phyloP scores from a whole-genome alignment of 2,888 invertebrate genomes.

The Scelioninae gen. 1 region DNA sequence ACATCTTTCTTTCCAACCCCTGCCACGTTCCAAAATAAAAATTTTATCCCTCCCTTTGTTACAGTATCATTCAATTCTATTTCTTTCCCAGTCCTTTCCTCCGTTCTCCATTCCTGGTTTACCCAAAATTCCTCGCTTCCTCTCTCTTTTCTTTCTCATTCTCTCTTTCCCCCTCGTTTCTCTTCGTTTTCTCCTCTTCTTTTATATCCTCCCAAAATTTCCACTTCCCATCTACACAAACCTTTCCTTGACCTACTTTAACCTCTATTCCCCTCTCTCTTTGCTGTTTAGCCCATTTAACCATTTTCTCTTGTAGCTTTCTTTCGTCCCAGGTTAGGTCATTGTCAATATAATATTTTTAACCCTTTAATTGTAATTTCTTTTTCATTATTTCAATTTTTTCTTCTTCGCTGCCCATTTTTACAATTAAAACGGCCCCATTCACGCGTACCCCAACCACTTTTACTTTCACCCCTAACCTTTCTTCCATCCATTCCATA shows the following conservation, averaged over 20 bases:
- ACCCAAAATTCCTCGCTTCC: constrained; percentile 11
- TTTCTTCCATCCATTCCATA: constrained; percentile 15
- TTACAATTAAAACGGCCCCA: constrained; percentile 8
- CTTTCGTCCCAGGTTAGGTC: constrained; percentile 30
- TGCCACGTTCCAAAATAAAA: too few species aligned
- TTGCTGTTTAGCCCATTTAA: constrained; percentile 15
- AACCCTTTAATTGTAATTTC: constrained; percentile 6
- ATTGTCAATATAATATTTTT: constrained; percentile 18
- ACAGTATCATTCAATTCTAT: not conserved
- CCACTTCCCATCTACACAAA: constrained; percentile 14
- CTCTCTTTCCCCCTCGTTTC: not conserved
- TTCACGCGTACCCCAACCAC: not conserved
- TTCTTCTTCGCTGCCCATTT: not conserved
- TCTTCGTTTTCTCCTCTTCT: constrained; percentile 6
- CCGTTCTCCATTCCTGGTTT: constrained; percentile 13
- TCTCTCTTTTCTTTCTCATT: too few species aligned
- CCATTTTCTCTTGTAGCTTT: constrained; percentile 26
- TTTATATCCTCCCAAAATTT: constrained; percentile 5
- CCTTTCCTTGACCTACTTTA: constrained; percentile 19
- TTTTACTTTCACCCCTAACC: not conserved
- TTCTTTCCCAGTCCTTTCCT: too few species aligned
- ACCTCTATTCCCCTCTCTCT: not conserved
- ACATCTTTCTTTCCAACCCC: too few species aligned
- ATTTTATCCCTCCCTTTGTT: not conserved
- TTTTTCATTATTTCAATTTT: constrained; percentile 29